phyloP scores from a whole-genome alignment of 1,140 invertebrate genomes.

The Bathynomus jamesi region DNA sequence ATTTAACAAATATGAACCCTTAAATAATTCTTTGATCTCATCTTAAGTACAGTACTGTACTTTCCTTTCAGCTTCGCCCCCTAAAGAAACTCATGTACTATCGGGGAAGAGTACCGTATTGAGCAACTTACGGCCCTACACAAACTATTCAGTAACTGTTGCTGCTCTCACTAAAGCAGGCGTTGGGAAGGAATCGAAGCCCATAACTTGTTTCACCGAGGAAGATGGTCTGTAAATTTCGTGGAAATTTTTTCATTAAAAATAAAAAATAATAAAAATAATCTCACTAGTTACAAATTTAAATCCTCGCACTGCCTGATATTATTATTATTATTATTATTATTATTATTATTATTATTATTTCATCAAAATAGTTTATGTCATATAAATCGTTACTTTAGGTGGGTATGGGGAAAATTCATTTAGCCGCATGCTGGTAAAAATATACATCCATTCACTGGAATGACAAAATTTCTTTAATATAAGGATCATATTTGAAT shows the following conservation, averaged over 20 bases:
- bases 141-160: constrained; percentile 48
- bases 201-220: constrained; percentile 46
- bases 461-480: no score
- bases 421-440: no score
- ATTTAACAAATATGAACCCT: no score
- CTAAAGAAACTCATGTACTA: background rate
- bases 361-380: no score
- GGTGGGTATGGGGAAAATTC: no score
- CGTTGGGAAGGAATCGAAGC: constrained; percentile 47
- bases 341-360: background rate
- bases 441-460: no score
- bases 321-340: background rate
- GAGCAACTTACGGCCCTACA: constrained; percentile 4
- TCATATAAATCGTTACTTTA: no score
- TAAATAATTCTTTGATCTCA: no score
- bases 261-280: background rate
- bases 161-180: constrained; percentile 51
- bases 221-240: constrained; percentile 45
- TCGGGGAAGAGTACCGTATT: constrained; percentile 7
- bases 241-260: no score
- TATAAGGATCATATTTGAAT: background rate
- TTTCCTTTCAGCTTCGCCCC: background rate
- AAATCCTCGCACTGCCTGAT: background rate
- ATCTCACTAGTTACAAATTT: background rate
- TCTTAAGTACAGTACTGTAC: no score